A percentile compares a stretch with the other conserved stretches of the same genome.
Conservation (phyloP, 2,113 vertebrate genomes). For the Siniperca knerii region DNA sequence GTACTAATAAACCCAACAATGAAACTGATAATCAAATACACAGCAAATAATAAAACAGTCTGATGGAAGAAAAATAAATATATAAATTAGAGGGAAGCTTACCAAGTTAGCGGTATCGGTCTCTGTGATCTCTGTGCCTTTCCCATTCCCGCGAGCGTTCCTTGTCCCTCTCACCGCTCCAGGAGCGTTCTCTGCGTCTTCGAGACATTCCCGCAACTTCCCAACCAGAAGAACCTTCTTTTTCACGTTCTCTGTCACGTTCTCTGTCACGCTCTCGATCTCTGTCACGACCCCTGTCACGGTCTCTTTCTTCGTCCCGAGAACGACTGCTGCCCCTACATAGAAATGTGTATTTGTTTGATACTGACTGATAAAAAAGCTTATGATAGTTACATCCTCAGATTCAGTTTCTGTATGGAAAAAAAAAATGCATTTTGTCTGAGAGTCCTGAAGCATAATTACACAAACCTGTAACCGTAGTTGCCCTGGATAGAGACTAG, state of each 20-base stretch:
- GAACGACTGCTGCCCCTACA: conserved; percentile 74
- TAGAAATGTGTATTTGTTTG: conserved; percentile 9
- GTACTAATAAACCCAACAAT: neutral
- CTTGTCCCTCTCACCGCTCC: conserved; percentile 73
- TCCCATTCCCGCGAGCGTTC: conserved; percentile 72
- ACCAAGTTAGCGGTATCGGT: conserved; percentile 79
- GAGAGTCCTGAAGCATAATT: neutral
- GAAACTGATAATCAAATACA: neutral
- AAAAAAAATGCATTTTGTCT: neutral
- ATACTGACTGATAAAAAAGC: neutral
- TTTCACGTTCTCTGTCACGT: conserved; percentile 60
- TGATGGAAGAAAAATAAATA: neutral
- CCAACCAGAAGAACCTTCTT: conserved; percentile 64
- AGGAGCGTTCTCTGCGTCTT: conserved; percentile 75
- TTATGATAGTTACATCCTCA: neutral
- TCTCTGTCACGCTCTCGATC: conserved; percentile 55
- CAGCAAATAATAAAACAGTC: neutral
- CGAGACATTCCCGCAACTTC: conserved; percentile 68
- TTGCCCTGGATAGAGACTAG: conserved; percentile 95
- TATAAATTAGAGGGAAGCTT: conserved; percentile 25
- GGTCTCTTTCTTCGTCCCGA: conserved; percentile 55
- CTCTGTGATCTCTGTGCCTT: conserved; percentile 77
- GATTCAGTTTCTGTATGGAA: neutral
- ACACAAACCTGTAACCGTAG: conserved; percentile 82
- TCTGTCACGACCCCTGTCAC: conserved; percentile 37